These are phyloP conservation scores for Xylocopa sonorina DNA, from an alignment of 1,140 invertebrate genomes.

Conservation along the genomic window DNA sequence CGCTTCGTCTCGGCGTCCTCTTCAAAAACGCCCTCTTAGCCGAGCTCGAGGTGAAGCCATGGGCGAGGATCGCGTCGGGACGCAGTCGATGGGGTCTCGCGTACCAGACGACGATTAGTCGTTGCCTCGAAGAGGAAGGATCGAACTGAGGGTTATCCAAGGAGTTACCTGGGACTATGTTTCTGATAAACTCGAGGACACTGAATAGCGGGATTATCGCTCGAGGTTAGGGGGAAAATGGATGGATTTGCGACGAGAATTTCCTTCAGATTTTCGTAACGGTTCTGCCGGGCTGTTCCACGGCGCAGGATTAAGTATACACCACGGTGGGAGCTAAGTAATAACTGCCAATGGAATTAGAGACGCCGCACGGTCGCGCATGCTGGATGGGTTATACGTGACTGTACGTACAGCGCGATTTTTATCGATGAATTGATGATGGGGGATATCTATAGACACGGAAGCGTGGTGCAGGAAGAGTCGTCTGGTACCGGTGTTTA, in stretches of 20 bases:
- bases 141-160: neutral
- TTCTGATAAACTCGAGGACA: neutral
- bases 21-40: neutral
- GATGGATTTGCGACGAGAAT: conserved; percentile 45
- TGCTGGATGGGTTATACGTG: conserved; percentile 60
- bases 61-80: neutral
- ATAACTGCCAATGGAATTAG: conserved; percentile 65
- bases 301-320: conserved; percentile 58
- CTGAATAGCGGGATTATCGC: conserved; percentile 21
- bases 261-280: conserved; percentile 57
- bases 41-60: too few relatives aligned
- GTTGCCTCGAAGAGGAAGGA: neutral
- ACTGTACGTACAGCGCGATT: conserved; percentile 48
- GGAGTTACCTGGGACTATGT: conserved; percentile 14
- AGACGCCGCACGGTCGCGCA: conserved; percentile 53
- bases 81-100: neutral
- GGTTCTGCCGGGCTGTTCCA: conserved; percentile 58
- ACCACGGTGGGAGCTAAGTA: conserved; percentile 61
- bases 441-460: conserved; percentile 41
- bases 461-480: conserved; percentile 23
- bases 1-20: neutral
- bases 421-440: conserved; percentile 49
- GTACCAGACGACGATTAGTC: neutral
- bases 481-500: conserved; percentile 15
- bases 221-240: conserved; percentile 23